A percentile compares a stretch with the other conserved stretches of the same genome.
Evolutionary conservation across 2,797 vertebrate genomes (phyloP).

Genomic region (Betta splendens): DNA sequence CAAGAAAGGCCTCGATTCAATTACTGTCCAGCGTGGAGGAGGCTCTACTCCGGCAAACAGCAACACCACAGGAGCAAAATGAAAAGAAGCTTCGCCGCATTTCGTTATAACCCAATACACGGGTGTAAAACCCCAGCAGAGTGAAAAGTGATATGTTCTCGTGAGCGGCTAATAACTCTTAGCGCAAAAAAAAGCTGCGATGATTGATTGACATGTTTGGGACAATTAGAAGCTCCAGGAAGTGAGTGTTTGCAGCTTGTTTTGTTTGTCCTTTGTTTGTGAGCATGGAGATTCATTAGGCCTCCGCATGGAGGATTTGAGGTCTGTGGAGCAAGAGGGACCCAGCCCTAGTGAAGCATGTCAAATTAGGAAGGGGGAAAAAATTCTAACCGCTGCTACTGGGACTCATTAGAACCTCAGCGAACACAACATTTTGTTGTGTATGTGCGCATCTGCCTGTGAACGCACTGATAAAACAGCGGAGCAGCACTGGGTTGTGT

Average conservation of each 20-base stretch:
- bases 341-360: constrained; percentile 78
- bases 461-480: constrained; percentile 60
- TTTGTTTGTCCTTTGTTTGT: constrained; percentile 69
- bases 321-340: constrained; percentile 67
- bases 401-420: constrained; percentile 82
- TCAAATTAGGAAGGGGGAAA: constrained; percentile 76
- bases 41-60: constrained; percentile 39
- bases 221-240: constrained; percentile 70
- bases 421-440: constrained; percentile 68
- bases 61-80: constrained; percentile 34
- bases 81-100: constrained; percentile 25
- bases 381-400: constrained; percentile 70
- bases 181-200: constrained; percentile 2
- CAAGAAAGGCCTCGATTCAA: constrained; percentile 62
- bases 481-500: constrained; percentile 53
- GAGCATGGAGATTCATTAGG: constrained; percentile 76
- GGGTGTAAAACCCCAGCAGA: constrained; percentile 29
- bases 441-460: constrained; percentile 44
- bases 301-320: constrained; percentile 70
- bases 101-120: constrained; percentile 15
- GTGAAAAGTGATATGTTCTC: constrained; percentile 37
- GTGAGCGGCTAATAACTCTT: constrained; percentile 42
- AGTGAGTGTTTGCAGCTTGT: constrained; percentile 56
- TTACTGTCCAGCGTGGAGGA: constrained; percentile 50
- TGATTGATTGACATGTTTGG: constrained; percentile 73